A percentile compares a stretch with the other conserved stretches of the same genome.
These are phyloP conservation scores for Callimorpha dominula DNA, from an alignment of 2,888 invertebrate genomes.

Conservation along the genomic window DNA sequence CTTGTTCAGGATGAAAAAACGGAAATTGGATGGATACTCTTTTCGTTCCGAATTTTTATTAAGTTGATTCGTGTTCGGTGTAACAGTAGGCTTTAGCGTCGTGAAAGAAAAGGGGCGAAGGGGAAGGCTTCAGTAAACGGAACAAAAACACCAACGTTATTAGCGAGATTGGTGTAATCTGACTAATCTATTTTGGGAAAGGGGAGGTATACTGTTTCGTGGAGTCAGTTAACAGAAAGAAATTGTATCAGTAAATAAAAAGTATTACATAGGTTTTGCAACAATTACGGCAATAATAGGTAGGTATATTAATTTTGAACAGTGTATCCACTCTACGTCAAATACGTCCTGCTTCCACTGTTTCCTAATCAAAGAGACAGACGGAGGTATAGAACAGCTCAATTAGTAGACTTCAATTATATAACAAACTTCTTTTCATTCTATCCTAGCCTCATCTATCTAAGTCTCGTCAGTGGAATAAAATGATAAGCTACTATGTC, in stretches of 20 bases:
- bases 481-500: too few relatives aligned
- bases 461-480: too few relatives aligned
- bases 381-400: too few relatives aligned
- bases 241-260: conserved; percentile 11
- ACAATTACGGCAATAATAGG: background rate
- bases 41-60: background rate
- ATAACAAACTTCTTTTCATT: background rate
- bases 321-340: background rate
- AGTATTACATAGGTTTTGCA: background rate
- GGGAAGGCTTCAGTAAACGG: conserved; percentile 82
- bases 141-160: conserved; percentile 86
- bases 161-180: conserved; percentile 87
- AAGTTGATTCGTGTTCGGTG: conserved; percentile 59
- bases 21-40: background rate
- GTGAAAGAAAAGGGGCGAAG: conserved; percentile 79
- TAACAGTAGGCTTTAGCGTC: conserved; percentile 62
- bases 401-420: background rate
- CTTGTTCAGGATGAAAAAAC: too few relatives aligned
- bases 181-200: conserved; percentile 86
- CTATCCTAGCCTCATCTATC: background rate
- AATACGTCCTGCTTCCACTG: too few relatives aligned
- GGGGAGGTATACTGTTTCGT: conserved; percentile 70
- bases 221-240: conserved; percentile 76
- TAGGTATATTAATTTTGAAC: background rate
- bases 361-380: too few relatives aligned